Evolutionary conservation across 1,140 invertebrate species (phyloP), one percentile per base, ranked within the genome.

Genomic region (Neocloeon triangulifer): DNA sequence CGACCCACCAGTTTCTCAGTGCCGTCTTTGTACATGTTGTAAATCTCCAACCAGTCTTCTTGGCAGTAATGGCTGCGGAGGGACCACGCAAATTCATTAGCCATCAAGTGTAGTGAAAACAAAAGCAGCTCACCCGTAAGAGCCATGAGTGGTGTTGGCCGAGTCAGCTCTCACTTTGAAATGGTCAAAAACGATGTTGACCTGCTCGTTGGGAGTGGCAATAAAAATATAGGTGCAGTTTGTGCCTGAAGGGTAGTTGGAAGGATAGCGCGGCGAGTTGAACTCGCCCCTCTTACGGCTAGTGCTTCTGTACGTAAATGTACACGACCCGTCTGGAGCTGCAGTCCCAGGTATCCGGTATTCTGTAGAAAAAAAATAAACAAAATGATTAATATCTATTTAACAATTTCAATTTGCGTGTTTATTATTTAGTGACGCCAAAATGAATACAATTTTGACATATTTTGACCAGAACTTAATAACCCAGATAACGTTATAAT

Each of bases 311-410:
- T 94, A 96, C 1, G 77, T 78, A 52, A 94, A 96, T 26, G 69
- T 70, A 51, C 91, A 96, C 37, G 65, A 73, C 36, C 82, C 81
- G 45, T 81, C 74, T 1, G 84, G 82, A 9, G 81, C 76, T 10
- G 84, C 77, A 0, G 85, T 92, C 19, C 89, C 89, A n/a, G 85
- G 82, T 44, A 96, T 81, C 34, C 74, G 79, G 50, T 88, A 89
- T 53, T 89, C 82, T 66, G 62, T 50, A 46, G 40, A 43, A 23
- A 23, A n/a, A n/a, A n/a, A n/a, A n/a, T n/a, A n/a, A n/a, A n/a
- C n/a, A n/a, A n/a, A n/a, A n/a, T n/a, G n/a, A n/a, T n/a, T n/a
- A n/a, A n/a, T n/a, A n/a, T n/a, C n/a, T n/a, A n/a, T n/a, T n/a
- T n/a, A n/a, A n/a, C n/a, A n/a, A n/a, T n/a, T n/a, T n/a, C n/a